These are phyloP conservation scores for Hirudo medicinalis DNA, from an alignment of 1,140 invertebrate genomes.

Conservation along the genomic window DNA sequence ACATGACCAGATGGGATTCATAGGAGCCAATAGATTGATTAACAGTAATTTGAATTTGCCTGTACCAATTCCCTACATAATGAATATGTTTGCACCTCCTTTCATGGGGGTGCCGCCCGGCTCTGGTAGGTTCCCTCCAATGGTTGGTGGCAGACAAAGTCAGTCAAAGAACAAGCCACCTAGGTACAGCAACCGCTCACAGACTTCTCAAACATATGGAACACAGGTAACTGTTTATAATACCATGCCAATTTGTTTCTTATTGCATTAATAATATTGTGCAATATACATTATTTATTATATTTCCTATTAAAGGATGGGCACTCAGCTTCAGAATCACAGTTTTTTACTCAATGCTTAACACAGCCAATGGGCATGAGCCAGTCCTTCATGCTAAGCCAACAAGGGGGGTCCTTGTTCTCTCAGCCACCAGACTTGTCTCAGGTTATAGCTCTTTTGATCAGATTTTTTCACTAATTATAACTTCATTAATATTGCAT, in stretches of 20 bases:
- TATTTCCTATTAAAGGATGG: no score
- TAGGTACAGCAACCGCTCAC: slow-evolving; percentile 33
- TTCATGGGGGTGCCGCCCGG: slow-evolving; percentile 48
- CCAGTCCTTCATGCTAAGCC: slow-evolving; percentile 43
- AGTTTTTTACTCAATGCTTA: neutral
- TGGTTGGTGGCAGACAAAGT: neutral
- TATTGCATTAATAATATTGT: no score
- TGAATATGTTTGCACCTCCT: slow-evolving; percentile 69
- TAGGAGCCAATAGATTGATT: slow-evolving; percentile 67
- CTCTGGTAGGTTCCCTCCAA: no score
- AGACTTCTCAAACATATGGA: slow-evolving; percentile 1
- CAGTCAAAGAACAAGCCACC: slow-evolving; percentile 31
- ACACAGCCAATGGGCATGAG: slow-evolving; percentile 44
- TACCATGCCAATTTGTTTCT: no score
- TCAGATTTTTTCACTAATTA: neutral
- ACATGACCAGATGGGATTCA: slow-evolving; percentile 84
- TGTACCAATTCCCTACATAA: slow-evolving; percentile 85
- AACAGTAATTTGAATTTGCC: slow-evolving; percentile 48
- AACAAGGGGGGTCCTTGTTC: slow-evolving; percentile 41
- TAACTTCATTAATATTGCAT: neutral
- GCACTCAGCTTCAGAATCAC: slow-evolving; percentile 19
- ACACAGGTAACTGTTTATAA: no score
- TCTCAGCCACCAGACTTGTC: slow-evolving; percentile 44
- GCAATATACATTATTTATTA: no score
- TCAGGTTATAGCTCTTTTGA: slow-evolving; percentile 35